Base-by-base conservation (phyloP, 1,140 invertebrate species). In the Lepidotrigona ventralis region DNA sequence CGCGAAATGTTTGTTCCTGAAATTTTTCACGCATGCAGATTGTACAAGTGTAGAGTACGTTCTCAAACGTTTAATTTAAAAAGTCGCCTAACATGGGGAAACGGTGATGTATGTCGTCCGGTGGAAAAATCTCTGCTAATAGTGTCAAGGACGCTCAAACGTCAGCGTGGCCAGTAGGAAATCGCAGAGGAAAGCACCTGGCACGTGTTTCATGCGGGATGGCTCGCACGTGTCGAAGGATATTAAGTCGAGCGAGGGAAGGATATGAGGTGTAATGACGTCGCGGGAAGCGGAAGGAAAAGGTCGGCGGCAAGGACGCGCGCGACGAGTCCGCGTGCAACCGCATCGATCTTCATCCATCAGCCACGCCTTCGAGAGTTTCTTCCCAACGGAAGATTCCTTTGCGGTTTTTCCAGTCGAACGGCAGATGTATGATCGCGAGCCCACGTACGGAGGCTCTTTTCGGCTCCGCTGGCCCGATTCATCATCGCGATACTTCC, bases 291-390 rank as follows among this genome's bases (percentile, higher is more conserved):
- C 21, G 56, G 33, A 56, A 26, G 53, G 21, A n/a, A n/a, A 46
- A 54, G 33, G 51, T 33, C 12, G 74, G 23, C 3, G 46, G 53
- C 26, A 64, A 79, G 74, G 66, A 75, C 64, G 78, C 21, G 58
- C 66, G 46, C 71, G 82, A 72, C 81, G 87, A 86, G 80, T 84
- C 39, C 89, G 87, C 88, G 81, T 86, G 90, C 85, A 70, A 46
- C 81, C 83, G 85, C 92, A 93, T 93, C 92, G 89, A 93, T 93
- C 93, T 93, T 93, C 93, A 93, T 93, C 92, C 92, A 93, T 93
- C 93, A 93, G 86, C 81, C 79, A 80, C 81, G 81, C 86, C 82
- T 88, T 84, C 85, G 73, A 76, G 73, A 76, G 39, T 46, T 85
- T 86, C 86, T 82, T 83, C 78, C 60, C 75, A 53, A 51, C 39